These are phyloP conservation scores for Drosophila neonasuta DNA, from an alignment of 2,888 invertebrate species.

Conservation along the genomic window DNA sequence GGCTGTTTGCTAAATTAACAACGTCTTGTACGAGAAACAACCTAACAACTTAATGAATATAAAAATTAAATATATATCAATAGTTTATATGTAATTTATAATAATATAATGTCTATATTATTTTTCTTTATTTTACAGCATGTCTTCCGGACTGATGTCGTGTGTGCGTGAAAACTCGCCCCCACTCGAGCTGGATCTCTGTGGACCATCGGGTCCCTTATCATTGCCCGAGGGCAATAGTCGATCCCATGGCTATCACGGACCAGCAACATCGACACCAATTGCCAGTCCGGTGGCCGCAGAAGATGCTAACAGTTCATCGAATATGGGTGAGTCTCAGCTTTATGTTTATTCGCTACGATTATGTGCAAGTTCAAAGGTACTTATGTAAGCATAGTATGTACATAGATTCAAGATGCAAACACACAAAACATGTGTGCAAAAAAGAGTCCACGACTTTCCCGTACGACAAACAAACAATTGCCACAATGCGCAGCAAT, in stretches of 20 bases:
- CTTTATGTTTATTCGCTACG: neutral
- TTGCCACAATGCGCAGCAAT: conserved; percentile 54
- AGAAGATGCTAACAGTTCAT: conserved; percentile 50
- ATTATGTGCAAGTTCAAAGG: conserved; percentile 17
- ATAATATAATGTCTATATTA: neutral
- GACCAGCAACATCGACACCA: conserved; percentile 71
- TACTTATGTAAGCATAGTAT: conserved; percentile 25
- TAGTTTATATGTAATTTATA: neutral
- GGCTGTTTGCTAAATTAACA: conserved; percentile 9
- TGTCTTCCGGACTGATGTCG: conserved; percentile 82
- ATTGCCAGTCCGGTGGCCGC: conserved; percentile 48
- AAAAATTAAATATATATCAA: neutral
- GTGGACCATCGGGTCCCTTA: conserved; percentile 72
- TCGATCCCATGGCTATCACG: conserved; percentile 54
- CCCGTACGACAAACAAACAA: conserved; percentile 39
- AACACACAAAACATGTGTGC: conserved; percentile 11
- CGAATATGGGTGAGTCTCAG: conserved; percentile 68
- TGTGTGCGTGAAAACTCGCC: conserved; percentile 82
- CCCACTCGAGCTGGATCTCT: conserved; percentile 79
- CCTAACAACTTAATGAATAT: neutral
- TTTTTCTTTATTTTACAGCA: conserved; percentile 64
- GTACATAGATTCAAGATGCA: neutral
- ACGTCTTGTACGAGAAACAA: conserved; percentile 8
- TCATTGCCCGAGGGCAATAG: conserved; percentile 74
- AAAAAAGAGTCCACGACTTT: conserved; percentile 46